Percentiles rank a stretch among this genome's conserved stretches.
phyloP scores from a whole-genome alignment of 2,113 vertebrate species.

The Notothenia rossii region DNA sequence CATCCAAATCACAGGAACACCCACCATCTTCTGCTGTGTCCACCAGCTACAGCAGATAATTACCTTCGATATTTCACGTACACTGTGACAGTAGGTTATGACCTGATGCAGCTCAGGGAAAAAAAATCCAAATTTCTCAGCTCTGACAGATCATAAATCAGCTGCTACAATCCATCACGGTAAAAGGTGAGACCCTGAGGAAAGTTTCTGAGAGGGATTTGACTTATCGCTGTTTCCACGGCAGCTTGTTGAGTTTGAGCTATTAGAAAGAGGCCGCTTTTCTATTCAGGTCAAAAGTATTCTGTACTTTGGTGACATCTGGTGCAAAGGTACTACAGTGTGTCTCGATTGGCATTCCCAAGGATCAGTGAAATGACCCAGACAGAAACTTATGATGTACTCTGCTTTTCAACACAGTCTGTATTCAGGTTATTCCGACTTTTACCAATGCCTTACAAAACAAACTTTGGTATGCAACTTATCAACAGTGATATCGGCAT shows the following conservation, averaged over 20 bases:
- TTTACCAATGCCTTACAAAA: not conserved
- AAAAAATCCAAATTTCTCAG: slow-evolving; percentile 69
- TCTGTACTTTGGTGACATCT: not conserved
- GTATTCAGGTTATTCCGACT: not conserved
- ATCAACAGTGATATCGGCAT: not conserved
- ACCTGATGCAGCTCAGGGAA: slow-evolving; percentile 64
- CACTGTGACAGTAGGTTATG: slow-evolving; percentile 67
- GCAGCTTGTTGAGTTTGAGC: slow-evolving; percentile 63
- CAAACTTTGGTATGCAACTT: not conserved
- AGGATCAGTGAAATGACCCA: not conserved
- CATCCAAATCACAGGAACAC: slow-evolving; percentile 28
- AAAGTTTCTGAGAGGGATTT: slow-evolving; percentile 52
- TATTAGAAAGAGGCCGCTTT: slow-evolving; percentile 39
- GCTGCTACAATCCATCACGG: slow-evolving; percentile 55
- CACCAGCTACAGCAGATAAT: slow-evolving; percentile 57
- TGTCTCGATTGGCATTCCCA: not conserved
- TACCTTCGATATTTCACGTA: slow-evolving; percentile 73
- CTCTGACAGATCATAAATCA: slow-evolving; percentile 71
- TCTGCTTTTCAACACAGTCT: not conserved
- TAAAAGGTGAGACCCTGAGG: slow-evolving; percentile 55
- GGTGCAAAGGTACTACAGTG: not conserved
- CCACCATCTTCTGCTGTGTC: slow-evolving; percentile 9
- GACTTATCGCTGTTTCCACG: slow-evolving; percentile 58
- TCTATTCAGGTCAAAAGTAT: slow-evolving; percentile 29
- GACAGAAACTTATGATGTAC: not conserved